Evolutionary conservation across 2,888 invertebrate genomes (phyloP), one percentile per base, ranked within the genome.

Genomic region (Dicroscelio sp.): DNA sequence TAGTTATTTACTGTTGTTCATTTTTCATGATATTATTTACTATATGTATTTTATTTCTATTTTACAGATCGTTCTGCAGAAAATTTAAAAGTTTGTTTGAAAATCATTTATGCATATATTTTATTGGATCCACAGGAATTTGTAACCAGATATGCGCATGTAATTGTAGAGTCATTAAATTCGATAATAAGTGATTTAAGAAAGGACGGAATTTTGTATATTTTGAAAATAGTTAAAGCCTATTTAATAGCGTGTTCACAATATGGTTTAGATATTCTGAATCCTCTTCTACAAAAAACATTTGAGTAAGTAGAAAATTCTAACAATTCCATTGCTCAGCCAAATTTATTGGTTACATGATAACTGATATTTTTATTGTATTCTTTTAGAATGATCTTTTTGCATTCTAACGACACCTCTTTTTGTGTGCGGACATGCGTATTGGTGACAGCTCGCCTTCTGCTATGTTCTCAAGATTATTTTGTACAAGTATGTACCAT

Each of bases 51-150:
- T n/a, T n/a, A n/a, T n/a, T n/a, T n/a, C n/a, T n/a, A n/a, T n/a
- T n/a, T 60, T 97, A 23, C 97, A 98, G 99, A 99, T 96, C 97
- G 98, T 96, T 98, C 98, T 0, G 98, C 98, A 0, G 99, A 99
- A 95, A 98, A 98, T 96, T 97, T 99, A 17, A 97, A 98, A 90
- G 97, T 98, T 87, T 98, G 98, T 92, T 97, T 99, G 20, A 98
- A 98, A 94, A 98, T 99, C 95, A 98, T 98, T 20, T 4, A 58
- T 14, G 48, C 52, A 35, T 88, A 60, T 20, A 63, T 88, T 25
- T 14, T 79, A 0, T 30, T 88, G 31, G 75, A 80, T 33, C 71
- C 80, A 31, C 12, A 25, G 71, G 80, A 75, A 23, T 89, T 85
- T 58, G 65, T 67, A 97, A 12, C 98, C 98, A 88, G 99, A 71